These are phyloP conservation scores for Zaprionus obscuricornis DNA, from an alignment of 2,888 invertebrate genomes.

Conservation along the genomic window DNA sequence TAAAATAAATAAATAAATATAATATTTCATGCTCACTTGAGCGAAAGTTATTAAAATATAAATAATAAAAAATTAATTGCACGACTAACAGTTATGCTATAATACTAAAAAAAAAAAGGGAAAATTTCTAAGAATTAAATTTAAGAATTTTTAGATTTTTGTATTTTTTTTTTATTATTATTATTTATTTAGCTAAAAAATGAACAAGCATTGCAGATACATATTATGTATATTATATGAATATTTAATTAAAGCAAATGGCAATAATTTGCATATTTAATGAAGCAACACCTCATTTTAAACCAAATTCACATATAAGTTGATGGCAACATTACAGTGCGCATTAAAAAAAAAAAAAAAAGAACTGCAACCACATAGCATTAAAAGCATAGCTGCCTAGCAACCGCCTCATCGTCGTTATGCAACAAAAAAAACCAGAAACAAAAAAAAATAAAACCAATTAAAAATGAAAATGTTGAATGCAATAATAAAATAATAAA, in stretches of 20 bases:
- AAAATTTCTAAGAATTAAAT: too few relatives aligned
- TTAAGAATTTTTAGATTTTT: too few relatives aligned
- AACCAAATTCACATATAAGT: slow-evolving; percentile 13
- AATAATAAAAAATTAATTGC: too few relatives aligned
- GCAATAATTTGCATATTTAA: slow-evolving; percentile 70
- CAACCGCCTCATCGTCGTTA: slow-evolving; percentile 65
- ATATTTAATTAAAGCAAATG: slow-evolving; percentile 65
- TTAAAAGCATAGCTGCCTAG: slow-evolving; percentile 57
- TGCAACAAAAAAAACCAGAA: slow-evolving; percentile 6
- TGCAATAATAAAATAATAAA: slow-evolving; percentile 16
- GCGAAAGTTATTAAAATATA: too few relatives aligned
- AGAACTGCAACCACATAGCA: slow-evolving; percentile 38
- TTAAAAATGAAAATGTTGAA: slow-evolving; percentile 60
- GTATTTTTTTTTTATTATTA: not conserved
- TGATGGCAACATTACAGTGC: slow-evolving; percentile 29
- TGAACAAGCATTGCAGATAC: slow-evolving; percentile 24
- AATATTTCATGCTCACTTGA: too few relatives aligned
- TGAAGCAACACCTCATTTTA: slow-evolving; percentile 68
- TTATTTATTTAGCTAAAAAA: too few relatives aligned
- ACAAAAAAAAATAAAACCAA: slow-evolving; percentile 57
- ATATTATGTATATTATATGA: slow-evolving; percentile 43
- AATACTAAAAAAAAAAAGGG: too few relatives aligned
- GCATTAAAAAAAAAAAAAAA: slow-evolving; percentile 21
- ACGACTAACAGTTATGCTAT: too few relatives aligned
- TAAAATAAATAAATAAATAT: too few relatives aligned